Evolutionary conservation across 1,140 invertebrate genomes (phyloP), one percentile per base, ranked within the genome.

Genomic region (Drosophila seguyi): DNA sequence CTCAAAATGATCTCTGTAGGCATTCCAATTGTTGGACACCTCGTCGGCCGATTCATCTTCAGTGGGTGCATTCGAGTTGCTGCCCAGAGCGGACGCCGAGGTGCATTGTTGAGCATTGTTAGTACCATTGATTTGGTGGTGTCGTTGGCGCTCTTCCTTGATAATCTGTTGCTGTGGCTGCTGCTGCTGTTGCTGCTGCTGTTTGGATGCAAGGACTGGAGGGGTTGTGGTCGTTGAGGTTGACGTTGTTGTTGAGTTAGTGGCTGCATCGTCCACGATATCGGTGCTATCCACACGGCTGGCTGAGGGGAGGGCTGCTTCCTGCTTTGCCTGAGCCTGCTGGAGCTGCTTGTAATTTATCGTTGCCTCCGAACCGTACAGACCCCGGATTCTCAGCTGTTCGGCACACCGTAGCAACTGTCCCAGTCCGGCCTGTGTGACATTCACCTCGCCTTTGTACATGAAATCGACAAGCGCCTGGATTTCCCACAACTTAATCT

Each of bases 391-490:
- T 90, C 97, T 96, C 71, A 98, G 92, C 58, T 96, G 95, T 91
- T 97, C 96, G 2, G 97, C 97, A 16, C 96, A 97, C 83, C 96
- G 95, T 56, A 97, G 94, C 16, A 98, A 93, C 76, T 95, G 96
- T 47, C 96, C 95, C 14, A 98, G 92, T 65, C 97, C 96, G 45
- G 97, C 96, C 81, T 97, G 96, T 41, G 96, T 96, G 8, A 97
- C 96, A 85, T 97, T 97, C 38, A 97, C 96, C 92, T 97, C 96
- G 5, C 97, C 97, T 79, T 96, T 96, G 93, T 97, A 97, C 96
- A 97, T 97, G 82, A 97, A 97, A 87, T 97, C 96, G 14, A 97
- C 96, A 11, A 97, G 92, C 0, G 96, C 96, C 81, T 97, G 96
- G 82, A 97, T 95, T 82, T 97, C 96, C 94, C 96, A 95, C 78